Conservation (phyloP, 2,888 invertebrate species). For the Himalopsyche japonica region DNA sequence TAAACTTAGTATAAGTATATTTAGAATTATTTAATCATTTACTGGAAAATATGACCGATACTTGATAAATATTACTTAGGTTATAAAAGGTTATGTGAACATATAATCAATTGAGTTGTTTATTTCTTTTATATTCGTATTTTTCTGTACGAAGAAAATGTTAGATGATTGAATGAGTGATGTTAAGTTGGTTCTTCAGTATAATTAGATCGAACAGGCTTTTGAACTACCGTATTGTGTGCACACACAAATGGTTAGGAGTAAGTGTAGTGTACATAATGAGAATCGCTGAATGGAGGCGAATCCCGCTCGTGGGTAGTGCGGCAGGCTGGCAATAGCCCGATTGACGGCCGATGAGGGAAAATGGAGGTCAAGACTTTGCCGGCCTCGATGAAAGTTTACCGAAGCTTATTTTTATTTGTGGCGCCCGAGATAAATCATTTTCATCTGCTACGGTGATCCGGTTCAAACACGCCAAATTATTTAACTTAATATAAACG, state of each 20-base stretch:
- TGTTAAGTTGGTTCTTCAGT: background rate
- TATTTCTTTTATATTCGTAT: too few species aligned
- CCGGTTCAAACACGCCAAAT: background rate
- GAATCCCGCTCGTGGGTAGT: background rate
- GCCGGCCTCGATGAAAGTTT: background rate
- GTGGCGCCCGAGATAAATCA: background rate
- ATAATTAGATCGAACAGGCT: background rate
- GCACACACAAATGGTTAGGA: background rate
- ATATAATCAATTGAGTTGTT: too few species aligned
- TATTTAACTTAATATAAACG: background rate
- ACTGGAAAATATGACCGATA: too few species aligned
- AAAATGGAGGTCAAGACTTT: background rate
- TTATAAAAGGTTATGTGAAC: too few species aligned
- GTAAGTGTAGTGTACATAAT: background rate
- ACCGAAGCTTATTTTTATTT: background rate
- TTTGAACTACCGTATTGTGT: background rate
- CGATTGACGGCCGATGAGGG: background rate
- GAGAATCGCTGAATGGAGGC: background rate
- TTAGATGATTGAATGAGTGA: background rate
- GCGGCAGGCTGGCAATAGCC: background rate
- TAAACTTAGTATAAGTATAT: too few species aligned
- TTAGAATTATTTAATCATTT: too few species aligned
- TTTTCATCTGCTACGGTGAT: background rate
- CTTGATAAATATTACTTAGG: too few species aligned
- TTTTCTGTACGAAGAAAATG: background rate